These are phyloP conservation scores for Platyscapa corneri DNA, from an alignment of 1,140 invertebrate genomes.

Conservation along the genomic window DNA sequence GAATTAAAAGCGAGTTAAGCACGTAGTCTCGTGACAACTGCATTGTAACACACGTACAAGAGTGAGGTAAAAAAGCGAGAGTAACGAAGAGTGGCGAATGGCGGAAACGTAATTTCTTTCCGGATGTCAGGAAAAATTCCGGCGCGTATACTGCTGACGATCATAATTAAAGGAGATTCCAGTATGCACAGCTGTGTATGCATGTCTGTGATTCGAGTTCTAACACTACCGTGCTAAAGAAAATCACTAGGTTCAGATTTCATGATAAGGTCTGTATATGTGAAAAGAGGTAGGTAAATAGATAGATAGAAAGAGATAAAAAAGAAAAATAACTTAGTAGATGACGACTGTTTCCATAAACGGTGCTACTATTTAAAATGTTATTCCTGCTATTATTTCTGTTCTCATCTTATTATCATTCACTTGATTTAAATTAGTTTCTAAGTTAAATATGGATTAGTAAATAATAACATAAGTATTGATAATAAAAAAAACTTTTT, in stretches of 20 bases:
- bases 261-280: neutral
- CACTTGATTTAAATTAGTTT: neutral
- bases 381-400: neutral
- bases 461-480: neutral
- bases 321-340: neutral
- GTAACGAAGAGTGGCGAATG: neutral
- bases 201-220: neutral
- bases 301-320: neutral
- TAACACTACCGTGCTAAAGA: too few species aligned
- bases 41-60: neutral
- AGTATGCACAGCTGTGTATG: neutral
- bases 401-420: neutral
- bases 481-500: neutral
- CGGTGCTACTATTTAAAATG: neutral
- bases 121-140: slow-evolving; percentile 22
- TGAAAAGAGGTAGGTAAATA: neutral
- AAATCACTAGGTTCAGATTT: slow-evolving; percentile 1
- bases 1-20: slow-evolving; percentile 32
- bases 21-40: neutral
- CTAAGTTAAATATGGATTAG: neutral
- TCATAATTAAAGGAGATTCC: slow-evolving; percentile 15
- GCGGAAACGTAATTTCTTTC: slow-evolving; percentile 38
- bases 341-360: neutral
- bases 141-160: neutral
- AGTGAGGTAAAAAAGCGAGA: slow-evolving; percentile 2